Percentiles rank a stretch among this genome's conserved stretches.
phyloP scores from a whole-genome alignment of 2,113 vertebrate genomes.

The Chloroceryle aenea region DNA sequence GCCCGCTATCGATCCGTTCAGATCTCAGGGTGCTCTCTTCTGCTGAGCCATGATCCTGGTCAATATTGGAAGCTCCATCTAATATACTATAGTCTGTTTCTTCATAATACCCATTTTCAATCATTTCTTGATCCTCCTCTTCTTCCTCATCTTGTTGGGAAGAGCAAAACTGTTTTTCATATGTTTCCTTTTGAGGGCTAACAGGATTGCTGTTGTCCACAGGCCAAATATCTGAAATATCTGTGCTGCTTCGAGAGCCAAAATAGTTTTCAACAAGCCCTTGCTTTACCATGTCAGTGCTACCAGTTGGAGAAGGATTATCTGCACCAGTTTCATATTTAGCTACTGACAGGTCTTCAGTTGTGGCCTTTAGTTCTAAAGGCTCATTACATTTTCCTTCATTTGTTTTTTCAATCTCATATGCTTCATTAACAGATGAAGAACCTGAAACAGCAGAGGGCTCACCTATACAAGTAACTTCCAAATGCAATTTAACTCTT shows the following conservation, averaged over 20 bases:
- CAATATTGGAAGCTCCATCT: slow-evolving; percentile 77
- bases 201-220: slow-evolving; percentile 74
- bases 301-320: slow-evolving; percentile 82
- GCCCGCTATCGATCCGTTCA: slow-evolving; percentile 68
- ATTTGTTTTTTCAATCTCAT: slow-evolving; percentile 21
- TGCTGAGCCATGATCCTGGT: slow-evolving; percentile 50
- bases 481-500: slow-evolving; percentile 43
- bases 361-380: slow-evolving; percentile 29
- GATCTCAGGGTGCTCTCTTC: slow-evolving; percentile 60
- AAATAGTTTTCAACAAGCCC: slow-evolving; percentile 98
- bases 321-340: slow-evolving; percentile 69
- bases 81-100: slow-evolving; percentile 83
- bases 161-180: slow-evolving; percentile 70
- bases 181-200: slow-evolving; percentile 68
- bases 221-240: slow-evolving; percentile 85
- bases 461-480: slow-evolving; percentile 53
- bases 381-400: slow-evolving; percentile 26
- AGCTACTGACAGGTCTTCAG: slow-evolving; percentile 39
- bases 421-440: slow-evolving; percentile 43
- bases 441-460: slow-evolving; percentile 68
- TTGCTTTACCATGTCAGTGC: slow-evolving; percentile 90
- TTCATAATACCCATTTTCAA: slow-evolving; percentile 96
- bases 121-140: slow-evolving; percentile 88
- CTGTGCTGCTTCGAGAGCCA: slow-evolving; percentile 86
- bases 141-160: slow-evolving; percentile 80